Conservation (phyloP, 1,140 invertebrate genomes). For the Hestina assimilis region DNA sequence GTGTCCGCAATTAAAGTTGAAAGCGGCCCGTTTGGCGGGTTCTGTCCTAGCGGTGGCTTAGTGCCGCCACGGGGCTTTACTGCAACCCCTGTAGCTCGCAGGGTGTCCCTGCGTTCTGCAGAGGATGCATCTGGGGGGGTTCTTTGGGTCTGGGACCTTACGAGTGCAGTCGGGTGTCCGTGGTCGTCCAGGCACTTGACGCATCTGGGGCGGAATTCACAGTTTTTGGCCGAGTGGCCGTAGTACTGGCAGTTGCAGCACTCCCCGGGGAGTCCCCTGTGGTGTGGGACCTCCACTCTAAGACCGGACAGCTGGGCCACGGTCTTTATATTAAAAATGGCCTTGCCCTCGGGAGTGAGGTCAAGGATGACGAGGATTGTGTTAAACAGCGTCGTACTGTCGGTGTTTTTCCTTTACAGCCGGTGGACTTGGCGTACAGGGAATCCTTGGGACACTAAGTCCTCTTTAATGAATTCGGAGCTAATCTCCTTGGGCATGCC, state of each 20-base stretch:
- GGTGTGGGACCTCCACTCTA: not conserved
- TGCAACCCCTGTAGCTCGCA: conserved; percentile 7
- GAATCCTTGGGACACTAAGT: too few relatives aligned
- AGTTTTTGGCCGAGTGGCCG: conserved; percentile 3
- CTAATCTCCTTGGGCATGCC: too few relatives aligned
- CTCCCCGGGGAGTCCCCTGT: not conserved
- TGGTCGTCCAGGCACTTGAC: conserved; percentile 12
- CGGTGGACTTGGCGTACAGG: too few relatives aligned
- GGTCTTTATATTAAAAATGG: too few relatives aligned
- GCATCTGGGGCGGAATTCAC: conserved; percentile 1
- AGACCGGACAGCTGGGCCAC: too few relatives aligned
- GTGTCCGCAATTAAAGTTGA: not conserved
- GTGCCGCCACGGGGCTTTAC: not conserved
- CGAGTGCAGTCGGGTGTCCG: conserved; percentile 8
- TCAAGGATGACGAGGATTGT: too few relatives aligned
- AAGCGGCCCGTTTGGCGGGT: not conserved
- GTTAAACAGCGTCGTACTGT: too few relatives aligned
- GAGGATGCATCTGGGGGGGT: not conserved
- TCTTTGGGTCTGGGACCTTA: not conserved
- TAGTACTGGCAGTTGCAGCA: conserved; percentile 12
- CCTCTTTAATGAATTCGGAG: too few relatives aligned
- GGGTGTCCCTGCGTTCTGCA: not conserved
- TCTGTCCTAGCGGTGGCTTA: not conserved
- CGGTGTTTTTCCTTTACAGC: too few relatives aligned
- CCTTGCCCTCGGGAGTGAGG: too few relatives aligned